Base-by-base conservation (phyloP, 2,113 vertebrate species). In the Canis aureus region DNA sequence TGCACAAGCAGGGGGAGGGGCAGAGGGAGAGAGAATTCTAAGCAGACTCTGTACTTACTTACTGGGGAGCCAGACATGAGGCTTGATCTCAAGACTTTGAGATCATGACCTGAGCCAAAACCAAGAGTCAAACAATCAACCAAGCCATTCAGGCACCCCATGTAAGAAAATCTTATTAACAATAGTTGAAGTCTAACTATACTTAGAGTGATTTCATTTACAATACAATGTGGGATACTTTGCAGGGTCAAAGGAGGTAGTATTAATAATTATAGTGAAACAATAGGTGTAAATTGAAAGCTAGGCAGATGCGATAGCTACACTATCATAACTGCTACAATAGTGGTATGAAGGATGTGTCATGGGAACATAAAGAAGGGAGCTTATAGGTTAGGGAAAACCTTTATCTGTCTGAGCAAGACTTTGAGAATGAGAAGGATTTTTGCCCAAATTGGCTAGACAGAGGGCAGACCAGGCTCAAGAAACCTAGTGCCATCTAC, bases 381-480 rank as follows among this genome's bases (percentile, higher is more conserved):
- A 27, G 32, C 51, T 87, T 88, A 23, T 94, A 91, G 60, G 20
- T 76, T 83, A 83, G n/a, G 25, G 51, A 55, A 80, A 81, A 87
- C 25, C 22, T 86, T 93, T 74, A 64, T 17, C 57, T 15, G 4
- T 29, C 87, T 96, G 81, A 97, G n/a, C 29, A 27, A 94, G 67
- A 59, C 16, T 85, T 85, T 9, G 78, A 73, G 49, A 91, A 57
- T 62, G 67, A 67, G 25, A 89, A 25, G 27, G 43, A 25, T 57
- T 89, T 92, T 22, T 11, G 27, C n/a, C 16, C 17, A 53, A 23
- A 6, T 76, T 66, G 66, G 55, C 2, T 84, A 67, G 64, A 64
- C 25, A 79, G 71, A 78, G 12, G 35, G 35, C 57, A 76, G 35
- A 16, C n/a, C 43, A 38, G 23, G 32, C 53, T 85, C 23, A 81